phyloP scores from a whole-genome alignment of 2,888 invertebrate species.

The Ligdia adustata region DNA sequence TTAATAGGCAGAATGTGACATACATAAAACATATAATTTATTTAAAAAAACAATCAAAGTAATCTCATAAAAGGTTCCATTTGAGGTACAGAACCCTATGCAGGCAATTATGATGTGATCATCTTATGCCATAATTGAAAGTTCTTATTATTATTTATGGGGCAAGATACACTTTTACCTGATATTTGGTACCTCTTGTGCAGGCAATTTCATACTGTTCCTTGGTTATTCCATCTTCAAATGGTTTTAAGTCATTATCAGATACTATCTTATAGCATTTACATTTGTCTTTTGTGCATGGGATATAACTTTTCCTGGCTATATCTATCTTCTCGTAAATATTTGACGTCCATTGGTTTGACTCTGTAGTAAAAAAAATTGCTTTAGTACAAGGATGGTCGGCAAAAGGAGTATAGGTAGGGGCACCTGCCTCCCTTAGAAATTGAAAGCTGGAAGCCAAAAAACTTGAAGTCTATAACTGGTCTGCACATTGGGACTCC shows the following conservation, averaged over 20 bases:
- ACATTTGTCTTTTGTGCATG: slow-evolving; percentile 85
- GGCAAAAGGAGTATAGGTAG: background rate
- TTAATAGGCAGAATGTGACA: too few species aligned
- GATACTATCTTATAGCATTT: slow-evolving; percentile 87
- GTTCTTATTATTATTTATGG: too few species aligned
- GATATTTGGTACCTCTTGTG: slow-evolving; percentile 71
- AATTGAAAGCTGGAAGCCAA: too few species aligned
- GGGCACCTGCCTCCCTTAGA: background rate
- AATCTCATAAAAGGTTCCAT: too few species aligned
- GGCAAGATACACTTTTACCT: too few species aligned
- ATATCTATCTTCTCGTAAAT: slow-evolving; percentile 71
- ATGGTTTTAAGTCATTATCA: slow-evolving; percentile 87
- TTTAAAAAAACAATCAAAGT: too few species aligned
- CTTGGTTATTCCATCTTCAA: slow-evolving; percentile 88
- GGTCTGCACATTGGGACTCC: too few species aligned
- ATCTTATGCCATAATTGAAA: too few species aligned
- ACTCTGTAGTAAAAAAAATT: slow-evolving; percentile 57
- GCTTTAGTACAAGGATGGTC: background rate
- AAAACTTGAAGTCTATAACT: too few species aligned
- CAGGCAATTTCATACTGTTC: slow-evolving; percentile 85
- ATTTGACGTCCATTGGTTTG: slow-evolving; percentile 69
- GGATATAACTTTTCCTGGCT: slow-evolving; percentile 77
- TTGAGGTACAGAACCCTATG: too few species aligned
- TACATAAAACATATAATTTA: too few species aligned
- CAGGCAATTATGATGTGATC: too few species aligned